Evolutionary conservation across 2,797 vertebrate species (phyloP), one percentile per base, ranked within the genome.

Genomic region (Melanotaenia maccullochi): DNA sequence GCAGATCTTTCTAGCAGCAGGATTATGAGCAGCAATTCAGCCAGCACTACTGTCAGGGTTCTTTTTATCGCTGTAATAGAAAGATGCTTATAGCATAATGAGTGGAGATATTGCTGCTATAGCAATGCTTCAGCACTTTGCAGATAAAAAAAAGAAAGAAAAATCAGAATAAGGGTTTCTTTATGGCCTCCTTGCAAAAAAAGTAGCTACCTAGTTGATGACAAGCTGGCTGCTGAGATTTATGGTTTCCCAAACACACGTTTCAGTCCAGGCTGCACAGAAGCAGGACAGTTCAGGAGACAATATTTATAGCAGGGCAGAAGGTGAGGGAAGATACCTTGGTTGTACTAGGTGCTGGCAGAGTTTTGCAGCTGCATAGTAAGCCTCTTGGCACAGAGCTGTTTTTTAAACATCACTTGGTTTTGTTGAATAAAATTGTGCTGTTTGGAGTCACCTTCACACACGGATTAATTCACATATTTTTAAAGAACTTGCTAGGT

Each of bases 1-100:
- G 71, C 74, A 69, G n/a, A 60, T 71, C 6, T 32, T 71, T 55
- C 42, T 16, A 64, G 71, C 38, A 55, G 57, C 54, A 61, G 73
- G 76, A 86, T 79, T 75, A 86, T 57, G 36, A 76, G 62, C 57
- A 61, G 59, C 60, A 20, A 60, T 72, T 65, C 61, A 79, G 30
- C 52, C 25, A 1, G 57, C 62, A 38, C 66, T 51, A 1, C 65
- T 28, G 54, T 67, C 57, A 62, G 36, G 9, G 68, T 4, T 22
- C 6, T 69, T 65, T 35, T 68, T 78, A 47, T 67, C 52, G 40
- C 52, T 33, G 44, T 73, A 35, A 60, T 24, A 69, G 54, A 71
- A 65, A 42, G 1, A 82, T 54, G 25, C 65, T 59, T 16, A 51
- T 3, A 28, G 61, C 22, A 58, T 63, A 52, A 69, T 56, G 30